A percentile compares a stretch with the other conserved stretches of the same genome.
These are phyloP conservation scores for Tetrao urogallus DNA, from an alignment of 2,113 vertebrate species.

Conservation along the genomic window DNA sequence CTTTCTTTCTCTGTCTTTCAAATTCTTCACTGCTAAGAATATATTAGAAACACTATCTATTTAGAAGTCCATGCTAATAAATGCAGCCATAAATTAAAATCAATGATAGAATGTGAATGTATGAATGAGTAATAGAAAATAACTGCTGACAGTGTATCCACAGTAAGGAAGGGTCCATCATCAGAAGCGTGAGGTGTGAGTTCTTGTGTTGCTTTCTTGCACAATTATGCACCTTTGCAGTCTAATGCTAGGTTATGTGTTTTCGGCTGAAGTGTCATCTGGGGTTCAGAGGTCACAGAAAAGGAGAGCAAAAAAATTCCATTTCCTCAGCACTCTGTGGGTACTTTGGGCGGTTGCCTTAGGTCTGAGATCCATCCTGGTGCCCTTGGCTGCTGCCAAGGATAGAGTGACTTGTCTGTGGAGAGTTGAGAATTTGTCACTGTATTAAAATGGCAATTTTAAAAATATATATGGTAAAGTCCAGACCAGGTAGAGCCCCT, in stretches of 20 bases:
- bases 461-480: rapidly evolving
- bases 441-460: not conserved
- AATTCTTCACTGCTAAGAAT: not conserved
- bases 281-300: not conserved
- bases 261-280: not conserved
- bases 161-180: not conserved
- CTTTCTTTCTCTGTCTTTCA: not conserved
- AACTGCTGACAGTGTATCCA: not conserved
- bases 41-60: not conserved
- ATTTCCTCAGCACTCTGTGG: rapidly evolving
- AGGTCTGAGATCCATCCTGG: not conserved
- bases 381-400: not conserved
- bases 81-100: not conserved
- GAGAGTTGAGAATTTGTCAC: not conserved
- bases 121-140: not conserved
- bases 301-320: not conserved
- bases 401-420: not conserved
- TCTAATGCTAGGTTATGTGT: not conserved
- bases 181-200: not conserved
- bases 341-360: not conserved
- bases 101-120: not conserved
- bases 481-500: not conserved
- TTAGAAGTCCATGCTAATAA: not conserved
- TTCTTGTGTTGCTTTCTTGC: not conserved
- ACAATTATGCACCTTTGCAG: not conserved